Evolutionary conservation across 2,113 vertebrate genomes (phyloP).

Genomic region (Spilogale gracilis): DNA sequence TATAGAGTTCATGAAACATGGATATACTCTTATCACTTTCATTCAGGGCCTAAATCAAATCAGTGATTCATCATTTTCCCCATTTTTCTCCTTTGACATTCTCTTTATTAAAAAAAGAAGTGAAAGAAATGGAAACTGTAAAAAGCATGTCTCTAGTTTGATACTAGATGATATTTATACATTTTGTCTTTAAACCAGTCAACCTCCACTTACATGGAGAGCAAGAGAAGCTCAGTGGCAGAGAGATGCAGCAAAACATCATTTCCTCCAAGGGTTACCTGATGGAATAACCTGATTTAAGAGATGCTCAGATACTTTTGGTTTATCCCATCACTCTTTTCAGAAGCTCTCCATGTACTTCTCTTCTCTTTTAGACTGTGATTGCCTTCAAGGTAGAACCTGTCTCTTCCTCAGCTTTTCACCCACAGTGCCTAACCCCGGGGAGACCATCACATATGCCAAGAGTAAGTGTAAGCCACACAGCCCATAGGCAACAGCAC

Average conservation of each 20-base stretch:
- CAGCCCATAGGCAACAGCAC: not conserved
- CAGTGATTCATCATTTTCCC: not conserved
- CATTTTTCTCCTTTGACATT: not conserved
- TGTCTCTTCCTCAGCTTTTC: not conserved
- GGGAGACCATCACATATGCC: not conserved
- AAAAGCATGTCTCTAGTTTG: not conserved
- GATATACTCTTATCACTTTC: not conserved
- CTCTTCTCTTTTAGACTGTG: not conserved
- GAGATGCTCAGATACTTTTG: not conserved
- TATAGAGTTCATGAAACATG: not conserved
- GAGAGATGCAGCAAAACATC: not conserved
- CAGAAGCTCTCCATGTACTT: not conserved
- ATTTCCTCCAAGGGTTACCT: not conserved
- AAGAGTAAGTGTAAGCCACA: not conserved
- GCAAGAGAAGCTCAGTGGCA: not conserved
- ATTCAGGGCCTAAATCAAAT: not conserved
- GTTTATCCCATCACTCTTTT: not conserved
- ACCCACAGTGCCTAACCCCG: not conserved
- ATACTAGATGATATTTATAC: not conserved
- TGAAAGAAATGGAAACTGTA: not conserved
- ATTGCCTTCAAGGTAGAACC: not conserved
- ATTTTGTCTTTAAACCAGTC: constrained; percentile 19
- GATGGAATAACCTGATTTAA: not conserved
- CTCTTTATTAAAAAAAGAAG: not conserved
- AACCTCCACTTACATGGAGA: not conserved